Conservation (phyloP, 2,797 vertebrate genomes). For the Neostethus bicornis region DNA sequence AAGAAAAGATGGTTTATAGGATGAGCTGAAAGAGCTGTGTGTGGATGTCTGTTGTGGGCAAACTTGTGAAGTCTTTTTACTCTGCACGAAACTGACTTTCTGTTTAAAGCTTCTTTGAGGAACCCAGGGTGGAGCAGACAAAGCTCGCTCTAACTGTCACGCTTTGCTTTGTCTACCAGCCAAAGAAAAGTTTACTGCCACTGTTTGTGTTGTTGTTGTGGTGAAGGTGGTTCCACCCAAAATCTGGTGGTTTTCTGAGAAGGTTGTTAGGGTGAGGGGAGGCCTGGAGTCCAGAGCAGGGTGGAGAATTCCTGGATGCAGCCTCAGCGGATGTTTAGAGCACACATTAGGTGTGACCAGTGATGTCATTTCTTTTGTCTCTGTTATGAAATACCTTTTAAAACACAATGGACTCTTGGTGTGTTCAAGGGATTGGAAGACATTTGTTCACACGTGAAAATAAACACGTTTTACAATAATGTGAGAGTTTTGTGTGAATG, state of each 20-base stretch:
- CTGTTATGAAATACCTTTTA: slow-evolving; percentile 69
- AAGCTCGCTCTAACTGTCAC: slow-evolving; percentile 48
- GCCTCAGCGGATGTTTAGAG: slow-evolving; percentile 81
- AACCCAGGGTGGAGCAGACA: slow-evolving; percentile 50
- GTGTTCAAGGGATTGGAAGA: slow-evolving; percentile 62
- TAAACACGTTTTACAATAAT: slow-evolving; percentile 60
- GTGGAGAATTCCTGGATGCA: slow-evolving; percentile 83
- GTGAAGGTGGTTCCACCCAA: slow-evolving; percentile 71
- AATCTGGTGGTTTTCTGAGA: slow-evolving; percentile 56
- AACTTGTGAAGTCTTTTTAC: slow-evolving; percentile 22
- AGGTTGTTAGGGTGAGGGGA: slow-evolving; percentile 39
- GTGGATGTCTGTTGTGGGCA: slow-evolving; percentile 23
- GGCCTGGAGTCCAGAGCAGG: slow-evolving; percentile 60
- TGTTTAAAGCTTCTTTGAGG: slow-evolving; percentile 40
- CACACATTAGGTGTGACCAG: slow-evolving; percentile 77
- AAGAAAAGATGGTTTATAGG: slow-evolving; percentile 19
- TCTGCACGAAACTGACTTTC: slow-evolving; percentile 31
- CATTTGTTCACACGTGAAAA: slow-evolving; percentile 64
- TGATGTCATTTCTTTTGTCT: slow-evolving; percentile 83
- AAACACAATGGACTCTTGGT: slow-evolving; percentile 73
- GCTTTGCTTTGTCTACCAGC: slow-evolving; percentile 59
- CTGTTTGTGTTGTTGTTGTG: slow-evolving; percentile 69
- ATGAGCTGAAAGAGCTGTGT: slow-evolving; percentile 23
- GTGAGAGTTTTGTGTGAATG: slow-evolving; percentile 49
- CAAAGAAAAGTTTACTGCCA: slow-evolving; percentile 30